A percentile compares a stretch with the other conserved stretches of the same genome.
phyloP scores from a whole-genome alignment of 2,888 invertebrate species.

The Malacosoma neustria region DNA sequence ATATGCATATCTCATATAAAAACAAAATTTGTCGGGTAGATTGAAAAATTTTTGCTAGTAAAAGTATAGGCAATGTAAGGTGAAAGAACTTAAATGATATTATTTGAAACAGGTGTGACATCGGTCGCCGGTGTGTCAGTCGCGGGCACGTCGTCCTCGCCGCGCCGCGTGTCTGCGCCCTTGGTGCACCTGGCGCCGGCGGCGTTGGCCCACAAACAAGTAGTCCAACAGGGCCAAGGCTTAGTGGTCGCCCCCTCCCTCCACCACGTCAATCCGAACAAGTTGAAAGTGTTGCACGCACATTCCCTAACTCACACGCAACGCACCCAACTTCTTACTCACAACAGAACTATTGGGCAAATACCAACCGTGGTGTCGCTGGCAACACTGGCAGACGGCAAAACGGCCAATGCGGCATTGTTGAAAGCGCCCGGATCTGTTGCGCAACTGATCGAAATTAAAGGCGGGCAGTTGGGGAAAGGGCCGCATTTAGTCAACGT shows the following conservation, averaged over 20 bases:
- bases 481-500: conserved; percentile 62
- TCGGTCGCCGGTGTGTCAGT: conserved; percentile 11
- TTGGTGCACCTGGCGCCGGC: conserved; percentile 36
- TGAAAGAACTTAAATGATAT: too few species aligned
- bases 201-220: conserved; percentile 23
- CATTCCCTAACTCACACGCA: conserved; percentile 48
- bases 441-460: conserved; percentile 59
- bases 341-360: conserved; percentile 26
- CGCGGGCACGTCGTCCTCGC: conserved; percentile 9
- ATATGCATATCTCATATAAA: too few species aligned
- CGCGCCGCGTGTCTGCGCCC: conserved; percentile 30
- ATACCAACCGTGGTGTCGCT: conserved; percentile 52
- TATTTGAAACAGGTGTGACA: conserved; percentile 12
- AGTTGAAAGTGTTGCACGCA: conserved; percentile 55
- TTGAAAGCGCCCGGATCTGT: conserved; percentile 47
- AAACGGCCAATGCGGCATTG: conserved; percentile 27
- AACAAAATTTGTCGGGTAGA: too few species aligned
- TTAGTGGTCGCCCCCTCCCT: conserved; percentile 34
- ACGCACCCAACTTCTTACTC: conserved; percentile 42
- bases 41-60: too few species aligned
- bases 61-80: too few species aligned
- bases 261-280: conserved; percentile 40
- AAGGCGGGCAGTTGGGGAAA: conserved; percentile 48
- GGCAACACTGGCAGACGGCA: conserved; percentile 41
- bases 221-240: not conserved